Evolutionary conservation across 1,140 invertebrate genomes (phyloP).

Genomic region (Lanistes nyassanus): DNA sequence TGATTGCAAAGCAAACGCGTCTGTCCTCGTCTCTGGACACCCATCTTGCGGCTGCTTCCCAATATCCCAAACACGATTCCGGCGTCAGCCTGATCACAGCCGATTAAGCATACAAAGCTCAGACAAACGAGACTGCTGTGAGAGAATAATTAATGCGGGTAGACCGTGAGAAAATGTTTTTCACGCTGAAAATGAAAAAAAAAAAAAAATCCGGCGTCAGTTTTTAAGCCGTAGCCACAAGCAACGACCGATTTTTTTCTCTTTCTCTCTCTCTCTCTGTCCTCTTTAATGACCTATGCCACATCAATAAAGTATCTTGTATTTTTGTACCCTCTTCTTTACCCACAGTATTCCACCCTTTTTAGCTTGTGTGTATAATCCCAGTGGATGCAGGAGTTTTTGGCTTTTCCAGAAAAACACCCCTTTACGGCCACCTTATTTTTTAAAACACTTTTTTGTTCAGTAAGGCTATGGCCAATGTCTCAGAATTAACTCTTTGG

Average conservation of each 20-base stretch:
- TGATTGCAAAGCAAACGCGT: background rate
- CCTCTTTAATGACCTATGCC: background rate
- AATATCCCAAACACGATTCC: background rate
- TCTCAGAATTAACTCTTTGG: too few relatives aligned
- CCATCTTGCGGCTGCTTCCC: background rate
- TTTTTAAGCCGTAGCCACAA: too few relatives aligned
- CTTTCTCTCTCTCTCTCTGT: background rate
- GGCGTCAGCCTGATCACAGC: background rate
- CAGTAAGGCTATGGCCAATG: too few relatives aligned
- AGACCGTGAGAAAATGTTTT: background rate
- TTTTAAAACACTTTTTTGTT: too few relatives aligned
- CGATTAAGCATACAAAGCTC: background rate
- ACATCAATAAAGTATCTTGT: too few relatives aligned
- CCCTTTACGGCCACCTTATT: background rate
- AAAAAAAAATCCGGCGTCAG: too few relatives aligned
- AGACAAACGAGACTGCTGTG: background rate
- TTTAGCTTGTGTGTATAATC: background rate
- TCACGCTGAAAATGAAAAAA: too few relatives aligned
- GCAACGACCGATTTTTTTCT: background rate
- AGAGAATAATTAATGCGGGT: conserved; percentile 9
- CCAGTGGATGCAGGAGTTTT: background rate
- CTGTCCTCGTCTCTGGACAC: background rate
- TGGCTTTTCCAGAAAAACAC: background rate
- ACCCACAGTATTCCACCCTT: background rate
- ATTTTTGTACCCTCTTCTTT: background rate